phyloP scores from a whole-genome alignment of 2,888 invertebrate genomes.

The Drosophila affinis region DNA sequence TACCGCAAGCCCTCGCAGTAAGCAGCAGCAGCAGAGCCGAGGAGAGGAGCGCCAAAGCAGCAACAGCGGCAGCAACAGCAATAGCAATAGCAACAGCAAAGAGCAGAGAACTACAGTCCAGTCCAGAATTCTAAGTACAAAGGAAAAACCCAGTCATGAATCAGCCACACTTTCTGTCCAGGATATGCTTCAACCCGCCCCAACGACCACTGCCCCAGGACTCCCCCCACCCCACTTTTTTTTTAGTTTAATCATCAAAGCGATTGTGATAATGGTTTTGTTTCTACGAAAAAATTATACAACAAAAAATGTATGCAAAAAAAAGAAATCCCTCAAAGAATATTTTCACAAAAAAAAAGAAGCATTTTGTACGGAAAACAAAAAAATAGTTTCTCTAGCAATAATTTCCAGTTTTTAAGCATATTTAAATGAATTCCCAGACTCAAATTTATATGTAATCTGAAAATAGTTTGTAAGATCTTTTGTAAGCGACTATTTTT shows the following conservation, averaged over 20 bases:
- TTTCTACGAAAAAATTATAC: conserved; percentile 57
- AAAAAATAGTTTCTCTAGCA: conserved; percentile 49
- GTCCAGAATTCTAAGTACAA: conserved; percentile 44
- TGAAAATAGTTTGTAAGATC: conserved; percentile 61
- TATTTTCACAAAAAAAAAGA: conserved; percentile 21
- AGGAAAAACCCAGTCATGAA: conserved; percentile 27
- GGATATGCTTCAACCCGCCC: not conserved
- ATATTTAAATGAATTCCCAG: conserved; percentile 40
- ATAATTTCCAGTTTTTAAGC: conserved; percentile 44
- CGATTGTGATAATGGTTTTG: conserved; percentile 82
- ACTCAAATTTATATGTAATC: conserved; percentile 2
- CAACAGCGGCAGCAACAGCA: conserved; percentile 13
- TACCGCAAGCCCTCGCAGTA: conserved; percentile 75
- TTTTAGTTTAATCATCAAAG: conserved; percentile 80
- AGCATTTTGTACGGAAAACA: conserved; percentile 32
- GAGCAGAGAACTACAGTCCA: conserved; percentile 32
- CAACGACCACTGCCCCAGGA: conserved; percentile 18
- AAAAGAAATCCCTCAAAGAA: conserved; percentile 22
- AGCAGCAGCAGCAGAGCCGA: conserved; percentile 19
- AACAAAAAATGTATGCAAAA: conserved; percentile 28
- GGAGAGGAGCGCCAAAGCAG: not conserved
- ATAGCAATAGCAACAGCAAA: conserved; percentile 2
- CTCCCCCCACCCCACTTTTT: conserved; percentile 26
- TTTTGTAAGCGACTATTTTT: conserved; percentile 39
- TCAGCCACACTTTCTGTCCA: conserved; percentile 14